Base-by-base conservation (phyloP, 2,113 vertebrate species). In the Prunella himalayana region DNA sequence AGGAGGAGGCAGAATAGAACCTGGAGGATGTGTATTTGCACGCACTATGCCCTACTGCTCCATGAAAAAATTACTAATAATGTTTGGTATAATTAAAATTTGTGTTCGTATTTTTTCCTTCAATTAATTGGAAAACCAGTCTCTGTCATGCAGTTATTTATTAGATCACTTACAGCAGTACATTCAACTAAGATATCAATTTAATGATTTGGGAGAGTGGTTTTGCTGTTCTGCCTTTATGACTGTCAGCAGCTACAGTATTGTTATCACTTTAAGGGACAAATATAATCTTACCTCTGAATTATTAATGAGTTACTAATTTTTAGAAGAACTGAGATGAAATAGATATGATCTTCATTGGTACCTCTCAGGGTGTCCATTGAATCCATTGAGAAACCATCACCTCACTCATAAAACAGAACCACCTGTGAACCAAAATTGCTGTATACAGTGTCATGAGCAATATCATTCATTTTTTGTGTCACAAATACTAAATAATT, bases 41-140 rank as follows among this genome's bases (percentile, higher is more conserved):
- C 31, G 10, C 22, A 30, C 4, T 30, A 9, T 7, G 4, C 3
- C 18, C 13, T 30, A 33, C 12, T 4, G 1, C 12, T 51, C 5
- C 12, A 42, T 39, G 21, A 65, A 82, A 70, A 49, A 66, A 65
- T 17, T 4, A 37, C 7, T n/a, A 47, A 65, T 6, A 66, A 54
- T 53, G 1, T 82, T 71, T 66, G 27, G 4, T 27, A 27, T 44
- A 51, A 53, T 35, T 76, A 21, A 57, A 45, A 59, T 70, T 54
- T 57, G 28, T 63, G 3, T 17, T 12, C 35, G 8, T 8, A 57
- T 45, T 45, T 71, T 78, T 78, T 24, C 2, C 31, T 57, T 75
- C 17, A 2, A 17, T 51, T 83, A n/a, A 68, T 6, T 47, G 17
- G 30, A 82, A 66, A 82, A 50, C 0, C 5, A 30, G 3, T 41